Conservation (phyloP, 2,797 vertebrate species). For the Serranus cabrilla region DNA sequence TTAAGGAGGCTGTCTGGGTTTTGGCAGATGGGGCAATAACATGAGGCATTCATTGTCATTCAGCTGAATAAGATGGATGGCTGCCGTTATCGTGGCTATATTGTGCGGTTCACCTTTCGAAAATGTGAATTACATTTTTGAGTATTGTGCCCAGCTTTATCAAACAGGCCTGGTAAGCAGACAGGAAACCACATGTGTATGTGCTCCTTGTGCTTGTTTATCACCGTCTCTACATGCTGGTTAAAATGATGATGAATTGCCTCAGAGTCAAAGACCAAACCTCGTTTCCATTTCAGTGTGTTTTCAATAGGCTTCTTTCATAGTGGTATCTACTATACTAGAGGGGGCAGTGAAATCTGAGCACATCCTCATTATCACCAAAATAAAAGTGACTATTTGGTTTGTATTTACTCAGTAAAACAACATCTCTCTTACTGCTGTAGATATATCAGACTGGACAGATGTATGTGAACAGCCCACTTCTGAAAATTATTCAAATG, state of each 20-base stretch:
- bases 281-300: slow-evolving; percentile 10
- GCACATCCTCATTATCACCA: not conserved
- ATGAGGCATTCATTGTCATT: slow-evolving; percentile 71
- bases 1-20: slow-evolving; percentile 49
- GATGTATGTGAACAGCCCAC: not conserved
- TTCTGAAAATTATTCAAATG: slow-evolving; percentile 10
- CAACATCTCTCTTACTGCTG: not conserved
- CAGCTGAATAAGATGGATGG: slow-evolving; percentile 78
- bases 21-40: slow-evolving; percentile 68
- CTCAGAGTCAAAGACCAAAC: not conserved
- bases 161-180: slow-evolving; percentile 9
- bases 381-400: not conserved
- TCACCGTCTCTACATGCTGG: slow-evolving; percentile 14
- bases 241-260: slow-evolving; percentile 48
- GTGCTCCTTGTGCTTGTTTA: slow-evolving; percentile 36
- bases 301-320: slow-evolving; percentile 23
- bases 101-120: slow-evolving; percentile 58
- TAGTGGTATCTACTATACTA: slow-evolving; percentile 3
- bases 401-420: not conserved
- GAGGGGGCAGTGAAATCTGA: not conserved
- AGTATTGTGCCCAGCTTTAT: slow-evolving; percentile 51
- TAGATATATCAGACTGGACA: not conserved
- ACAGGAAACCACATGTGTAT: slow-evolving; percentile 15
- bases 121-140: slow-evolving; percentile 52
- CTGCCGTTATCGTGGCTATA: slow-evolving; percentile 39